A percentile compares a stretch with the other conserved stretches of the same genome.
phyloP scores from a whole-genome alignment of 2,113 vertebrate genomes.

The Zootoca vivipara region DNA sequence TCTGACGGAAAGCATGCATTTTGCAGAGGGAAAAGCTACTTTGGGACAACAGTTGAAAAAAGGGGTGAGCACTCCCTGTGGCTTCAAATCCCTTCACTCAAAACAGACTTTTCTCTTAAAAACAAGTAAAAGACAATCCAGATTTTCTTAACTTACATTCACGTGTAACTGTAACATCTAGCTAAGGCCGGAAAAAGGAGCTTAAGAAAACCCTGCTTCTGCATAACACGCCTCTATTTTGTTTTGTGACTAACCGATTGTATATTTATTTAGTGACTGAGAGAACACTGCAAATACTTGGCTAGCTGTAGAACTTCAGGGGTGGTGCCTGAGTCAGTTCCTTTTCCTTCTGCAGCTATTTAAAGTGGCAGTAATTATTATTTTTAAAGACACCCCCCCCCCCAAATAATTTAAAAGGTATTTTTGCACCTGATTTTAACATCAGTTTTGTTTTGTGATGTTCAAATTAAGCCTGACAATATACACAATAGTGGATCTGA shows the following conservation, averaged over 20 bases:
- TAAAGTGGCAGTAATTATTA: background rate
- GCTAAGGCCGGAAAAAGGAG: background rate
- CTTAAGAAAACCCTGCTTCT: background rate
- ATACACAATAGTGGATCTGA: background rate
- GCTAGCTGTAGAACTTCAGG: background rate
- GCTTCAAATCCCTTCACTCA: background rate
- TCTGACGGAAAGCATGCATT: background rate
- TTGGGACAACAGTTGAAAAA: background rate
- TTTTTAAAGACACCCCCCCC: background rate
- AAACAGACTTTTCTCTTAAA: background rate
- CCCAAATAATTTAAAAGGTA: background rate
- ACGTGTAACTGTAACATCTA: background rate
- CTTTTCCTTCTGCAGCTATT: background rate
- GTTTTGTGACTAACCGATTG: background rate
- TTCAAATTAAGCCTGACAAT: background rate
- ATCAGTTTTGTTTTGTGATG: background rate
- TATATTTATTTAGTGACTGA: background rate
- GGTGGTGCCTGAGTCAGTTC: background rate
- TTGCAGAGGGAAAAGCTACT: background rate
- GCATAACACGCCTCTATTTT: background rate
- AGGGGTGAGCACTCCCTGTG: background rate
- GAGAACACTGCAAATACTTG: background rate
- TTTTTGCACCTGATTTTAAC: background rate
- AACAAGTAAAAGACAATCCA: background rate
- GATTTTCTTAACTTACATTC: background rate